Evolutionary conservation across 2,888 invertebrate species (phyloP), one percentile per base, ranked within the genome.

Genomic region (Apotomis betuletana): DNA sequence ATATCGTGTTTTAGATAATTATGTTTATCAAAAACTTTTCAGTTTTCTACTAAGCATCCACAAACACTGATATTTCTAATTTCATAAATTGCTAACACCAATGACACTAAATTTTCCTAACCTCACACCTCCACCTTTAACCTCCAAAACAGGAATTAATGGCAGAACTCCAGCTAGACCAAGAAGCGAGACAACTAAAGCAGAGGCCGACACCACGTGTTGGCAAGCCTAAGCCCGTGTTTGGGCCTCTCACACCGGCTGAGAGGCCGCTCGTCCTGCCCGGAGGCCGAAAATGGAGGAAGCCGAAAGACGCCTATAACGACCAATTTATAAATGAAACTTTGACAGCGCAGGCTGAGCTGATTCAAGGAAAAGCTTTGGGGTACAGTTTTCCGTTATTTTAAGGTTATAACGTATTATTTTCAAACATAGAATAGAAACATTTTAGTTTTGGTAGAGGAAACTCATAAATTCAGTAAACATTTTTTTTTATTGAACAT

Each of bases 321-420:
- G 98, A 98, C 78, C 96, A 97, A 81, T 96, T 96, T 90, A 97
- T 99, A 72, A 96, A 97, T 15, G 97, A 98, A 83, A 96, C 97
- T 0, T 93, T 98, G 76, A 95, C 96, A 73, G 95, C 96, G 5
- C 98, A 98, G 87, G 96, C 97, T 0, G 97, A 98, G 92, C 95
- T 98, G 57, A 96, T 98, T 74, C 95, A 96, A 69, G 97, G 97
- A 77, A 96, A 96, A 79, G 96, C 96, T 73, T 94, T 97, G 85
- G 98, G 98, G 98, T 98, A 95, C 9, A 49, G 49, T 55, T 52
- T 70, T 61, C 67, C 63, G 52, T 51, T 51, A 52, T 68, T 60
- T 15, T 70, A 55, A 64, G 67, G 9, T n/a, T 51, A 15, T 49
- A 49, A 54, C 13, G 6, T 5, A 13, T 73, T 60, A 27, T 5